A percentile compares a stretch with the other conserved stretches of the same genome.
These are phyloP conservation scores for Notarius quadriscutis DNA, from an alignment of 2,113 vertebrate genomes.

Conservation along the genomic window DNA sequence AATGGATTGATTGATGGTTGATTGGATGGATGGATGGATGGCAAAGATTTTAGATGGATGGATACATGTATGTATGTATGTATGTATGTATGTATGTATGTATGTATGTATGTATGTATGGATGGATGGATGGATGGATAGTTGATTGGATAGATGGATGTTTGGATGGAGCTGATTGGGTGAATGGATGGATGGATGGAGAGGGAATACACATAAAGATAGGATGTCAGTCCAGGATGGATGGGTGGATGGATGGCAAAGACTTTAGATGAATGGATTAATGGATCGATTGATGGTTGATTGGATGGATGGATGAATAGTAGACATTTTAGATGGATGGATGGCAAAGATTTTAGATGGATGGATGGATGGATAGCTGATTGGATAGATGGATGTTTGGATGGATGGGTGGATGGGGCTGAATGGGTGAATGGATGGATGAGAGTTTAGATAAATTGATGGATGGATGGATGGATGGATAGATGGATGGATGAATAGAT, in stretches of 20 bases:
- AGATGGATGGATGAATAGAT: neutral
- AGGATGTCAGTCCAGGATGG: neutral
- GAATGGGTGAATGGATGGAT: neutral
- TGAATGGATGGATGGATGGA: neutral
- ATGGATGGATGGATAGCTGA: no score
- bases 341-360: neutral
- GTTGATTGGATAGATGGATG: neutral
- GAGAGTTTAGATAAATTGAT: neutral
- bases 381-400: neutral
- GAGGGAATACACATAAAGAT: no score
- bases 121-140: neutral
- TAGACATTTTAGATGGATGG: neutral
- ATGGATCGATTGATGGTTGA: neutral
- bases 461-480: neutral
- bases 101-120: neutral
- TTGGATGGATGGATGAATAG: neutral
- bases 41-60: neutral
- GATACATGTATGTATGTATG: neutral
- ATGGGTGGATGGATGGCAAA: neutral
- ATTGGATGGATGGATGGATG: neutral
- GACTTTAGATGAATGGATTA: neutral
- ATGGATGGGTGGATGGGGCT: neutral
- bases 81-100: neutral
- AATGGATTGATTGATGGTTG: no score
- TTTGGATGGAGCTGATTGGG: neutral